Base-by-base conservation (phyloP, 2,797 vertebrate genomes). In the Urocyon cinereoargenteus region DNA sequence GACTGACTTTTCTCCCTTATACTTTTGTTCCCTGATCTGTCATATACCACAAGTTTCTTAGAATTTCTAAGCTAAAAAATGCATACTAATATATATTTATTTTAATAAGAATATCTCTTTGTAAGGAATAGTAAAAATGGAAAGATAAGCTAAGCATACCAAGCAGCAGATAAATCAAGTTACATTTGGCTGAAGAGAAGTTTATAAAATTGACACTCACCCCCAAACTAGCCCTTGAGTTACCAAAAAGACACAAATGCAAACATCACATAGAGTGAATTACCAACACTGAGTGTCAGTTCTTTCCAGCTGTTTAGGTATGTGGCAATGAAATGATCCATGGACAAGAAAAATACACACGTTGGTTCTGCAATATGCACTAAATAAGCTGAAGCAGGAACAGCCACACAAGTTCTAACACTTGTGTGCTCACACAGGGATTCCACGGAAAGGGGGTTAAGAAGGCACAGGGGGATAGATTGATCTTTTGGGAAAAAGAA, bases 301-400 rank as follows among this genome's bases (percentile, higher is more conserved):
- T 99, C 98, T 98, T 99, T 99, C 99, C 98, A 99, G 98, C 98
- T 99, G 99, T 98, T 99, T 98, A 99, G 99, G 99, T 98, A 99
- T 97, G 97, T 99, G 98, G 98, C 97, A 98, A 98, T 98, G 99
- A 99, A 99, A 99, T 99, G 99, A 99, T 98, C 99, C 98, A 94
- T 98, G 98, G 98, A 98, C 97, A 99, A 99, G 98, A 98, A 99
- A 99, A 99, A 99, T 99, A 99, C 96, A 98, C 98, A 98, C 34
- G 98, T 98, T 98, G 98, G 98, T 99, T 99, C 98, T 98, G 98
- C 98, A 99, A 98, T 97, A 82, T 98, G 98, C 98, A 97, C 98
- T 99, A 98, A 99, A 99, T 98, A 99, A 99, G 98, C 98, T 98
- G 98, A 99, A 98, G 98, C 98, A 97, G 97, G 98, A 98, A 98